Evolutionary conservation across 1,140 invertebrate species (phyloP).

Genomic region (Sycophila sp.): DNA sequence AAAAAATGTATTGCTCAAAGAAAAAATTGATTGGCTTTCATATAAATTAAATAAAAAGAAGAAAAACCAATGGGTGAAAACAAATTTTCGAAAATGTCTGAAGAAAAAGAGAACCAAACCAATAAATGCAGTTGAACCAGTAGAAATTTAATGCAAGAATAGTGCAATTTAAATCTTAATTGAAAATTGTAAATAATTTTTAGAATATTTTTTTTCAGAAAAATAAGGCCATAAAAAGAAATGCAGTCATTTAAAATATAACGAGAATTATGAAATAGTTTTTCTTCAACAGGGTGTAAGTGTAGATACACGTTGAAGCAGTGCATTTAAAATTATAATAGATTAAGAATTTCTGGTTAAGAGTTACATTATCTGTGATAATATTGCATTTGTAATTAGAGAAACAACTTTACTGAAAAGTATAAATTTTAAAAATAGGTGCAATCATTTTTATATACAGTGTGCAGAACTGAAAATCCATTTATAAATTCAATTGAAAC

Average conservation of each 20-base stretch:
- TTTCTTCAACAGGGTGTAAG: background rate
- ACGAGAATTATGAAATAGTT: background rate
- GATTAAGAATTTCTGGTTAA: background rate
- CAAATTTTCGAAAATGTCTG: constrained; percentile 26
- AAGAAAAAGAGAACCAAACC: constrained; percentile 25
- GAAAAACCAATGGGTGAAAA: constrained; percentile 27
- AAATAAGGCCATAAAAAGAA: background rate
- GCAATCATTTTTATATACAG: too few relatives aligned
- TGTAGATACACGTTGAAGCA: background rate
- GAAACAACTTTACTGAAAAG: background rate
- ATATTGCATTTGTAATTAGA: constrained; percentile 30
- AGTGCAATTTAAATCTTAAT: constrained; percentile 11
- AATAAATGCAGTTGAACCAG: constrained; percentile 21
- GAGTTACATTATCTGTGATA: constrained; percentile 34
- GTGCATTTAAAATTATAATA: background rate
- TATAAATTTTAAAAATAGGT: background rate
- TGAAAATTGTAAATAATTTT: constrained; percentile 6
- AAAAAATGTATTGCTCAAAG: constrained; percentile 19
- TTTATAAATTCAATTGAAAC: too few relatives aligned
- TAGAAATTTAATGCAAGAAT: constrained; percentile 24
- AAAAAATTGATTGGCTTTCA: constrained; percentile 24
- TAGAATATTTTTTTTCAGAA: background rate
- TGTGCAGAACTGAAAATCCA: too few relatives aligned
- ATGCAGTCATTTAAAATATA: background rate
- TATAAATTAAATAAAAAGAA: constrained; percentile 30